Base-by-base conservation (phyloP, 2,888 invertebrate genomes). In the Nipponacmea schrenckii region DNA sequence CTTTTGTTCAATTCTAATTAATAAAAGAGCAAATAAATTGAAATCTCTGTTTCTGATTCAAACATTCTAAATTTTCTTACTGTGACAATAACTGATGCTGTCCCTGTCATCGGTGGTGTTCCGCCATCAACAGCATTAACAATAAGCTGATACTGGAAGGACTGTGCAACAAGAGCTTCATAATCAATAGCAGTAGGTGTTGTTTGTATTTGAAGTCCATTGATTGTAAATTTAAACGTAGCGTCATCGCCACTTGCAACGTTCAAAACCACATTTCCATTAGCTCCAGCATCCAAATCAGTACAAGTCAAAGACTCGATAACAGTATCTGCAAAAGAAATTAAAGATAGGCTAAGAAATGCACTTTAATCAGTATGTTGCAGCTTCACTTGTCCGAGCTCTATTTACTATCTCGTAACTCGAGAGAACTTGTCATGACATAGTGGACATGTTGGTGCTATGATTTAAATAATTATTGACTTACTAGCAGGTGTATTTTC, bases 91-190 rank as follows among this genome's bases (percentile, higher is more conserved):
- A 85, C 80, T 0, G 74, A 78, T 4, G 80, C 77, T 8, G 79
- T 79, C 3, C 73, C 73, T 5, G 76, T 71, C 50, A 70, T 64
- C 15, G 79, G 44, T 10, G 70, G 27, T 1, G 77, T 44, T 2
- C 81, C 81, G 0, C 75, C 76, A 56, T 84, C 84, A 3, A 67
- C 69, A 12, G 79, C 81, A n/a, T 68, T 68, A 4, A 84, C 74
- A 10, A 74, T 70, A 3, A 85, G 71, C 0, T 69, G 75, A 70
- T 83, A 85, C n/a, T 72, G 17, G 24, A 66, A 77, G 26, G 71
- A 74, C 50, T 44, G 27, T 5, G 71, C 65, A 0, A 64, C 69
- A 14, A 76, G 66, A 3, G 70, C 69, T 62, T 84, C 84, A 66
- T 81, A 84, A 69, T 85, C 81, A 12, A 83, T 74, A 1, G 74